phyloP scores from a whole-genome alignment of 1,140 invertebrate species.

The Drosophila burlai region DNA sequence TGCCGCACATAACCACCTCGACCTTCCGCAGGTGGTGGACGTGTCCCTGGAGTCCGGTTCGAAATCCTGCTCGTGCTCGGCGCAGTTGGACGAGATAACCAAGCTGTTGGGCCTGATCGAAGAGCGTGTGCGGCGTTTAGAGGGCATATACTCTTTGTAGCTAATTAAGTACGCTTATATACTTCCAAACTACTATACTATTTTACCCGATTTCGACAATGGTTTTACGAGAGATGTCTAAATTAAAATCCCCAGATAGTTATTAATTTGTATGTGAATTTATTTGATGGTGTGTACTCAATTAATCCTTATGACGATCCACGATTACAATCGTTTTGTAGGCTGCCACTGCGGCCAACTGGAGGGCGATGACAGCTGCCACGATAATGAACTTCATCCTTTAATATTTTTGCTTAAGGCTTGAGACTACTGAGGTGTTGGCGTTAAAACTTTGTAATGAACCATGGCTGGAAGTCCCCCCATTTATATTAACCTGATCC shows the following conservation, averaged over 20 bases:
- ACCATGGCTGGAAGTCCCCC: not conserved
- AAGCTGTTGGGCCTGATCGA: conserved; percentile 41
- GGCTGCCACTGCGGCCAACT: not conserved
- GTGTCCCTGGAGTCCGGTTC: conserved; percentile 61
- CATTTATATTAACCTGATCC: not conserved
- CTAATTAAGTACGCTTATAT: conserved; percentile 1
- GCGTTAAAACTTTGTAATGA: not conserved
- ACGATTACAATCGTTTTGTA: not conserved
- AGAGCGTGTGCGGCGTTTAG: conserved; percentile 58
- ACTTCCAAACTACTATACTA: too few species aligned
- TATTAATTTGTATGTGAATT: not conserved
- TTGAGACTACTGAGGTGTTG: not conserved
- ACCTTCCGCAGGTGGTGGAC: conserved; percentile 73
- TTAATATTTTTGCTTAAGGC: not conserved
- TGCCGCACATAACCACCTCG: conserved; percentile 41
- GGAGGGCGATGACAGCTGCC: not conserved
- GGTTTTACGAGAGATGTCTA: too few species aligned
- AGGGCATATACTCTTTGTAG: conserved; percentile 47
- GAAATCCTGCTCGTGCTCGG: conserved; percentile 52
- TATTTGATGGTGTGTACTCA: not conserved
- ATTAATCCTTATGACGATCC: not conserved
- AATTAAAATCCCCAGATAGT: not conserved
- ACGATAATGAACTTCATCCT: not conserved
- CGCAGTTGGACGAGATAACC: conserved; percentile 58
- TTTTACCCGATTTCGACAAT: not conserved